These are phyloP conservation scores for Oryzias melastigma DNA, from an alignment of 2,113 vertebrate genomes.

Conservation along the genomic window DNA sequence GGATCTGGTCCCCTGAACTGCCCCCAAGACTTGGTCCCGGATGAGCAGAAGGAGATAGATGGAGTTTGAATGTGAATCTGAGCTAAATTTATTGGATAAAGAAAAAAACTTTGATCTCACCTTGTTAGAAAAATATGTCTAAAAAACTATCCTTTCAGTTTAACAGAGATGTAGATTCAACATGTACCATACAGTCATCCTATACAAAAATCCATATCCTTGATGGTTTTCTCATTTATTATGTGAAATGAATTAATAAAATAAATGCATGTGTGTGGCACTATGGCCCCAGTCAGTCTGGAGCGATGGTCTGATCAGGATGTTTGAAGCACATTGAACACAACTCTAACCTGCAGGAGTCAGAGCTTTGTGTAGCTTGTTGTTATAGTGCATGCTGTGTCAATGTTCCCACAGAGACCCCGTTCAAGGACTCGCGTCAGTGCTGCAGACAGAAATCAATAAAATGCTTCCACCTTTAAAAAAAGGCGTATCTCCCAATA, in stretches of 20 bases:
- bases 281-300: slow-evolving; percentile 9
- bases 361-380: slow-evolving; percentile 6
- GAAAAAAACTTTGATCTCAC: too few species aligned
- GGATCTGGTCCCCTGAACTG: too few species aligned
- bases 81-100: too few species aligned
- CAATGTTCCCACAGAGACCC: slow-evolving; percentile 28
- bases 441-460: slow-evolving; percentile 46
- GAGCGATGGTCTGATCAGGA: background rate
- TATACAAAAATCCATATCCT: background rate
- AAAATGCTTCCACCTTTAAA: slow-evolving; percentile 28
- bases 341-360: slow-evolving; percentile 13
- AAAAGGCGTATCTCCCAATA: slow-evolving; percentile 5
- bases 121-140: too few species aligned
- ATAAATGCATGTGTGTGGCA: background rate
- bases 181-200: background rate
- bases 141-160: background rate
- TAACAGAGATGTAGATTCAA: background rate
- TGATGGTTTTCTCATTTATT: background rate
- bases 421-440: slow-evolving; percentile 22
- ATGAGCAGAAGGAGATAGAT: too few species aligned
- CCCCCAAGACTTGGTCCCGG: too few species aligned
- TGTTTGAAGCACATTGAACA: background rate
- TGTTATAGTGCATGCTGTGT: slow-evolving; percentile 25
- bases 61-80: too few species aligned
- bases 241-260: slow-evolving; percentile 1